Evolutionary conservation across 2,113 vertebrate genomes (phyloP).

Genomic region (Cyphotilapia sp.): DNA sequence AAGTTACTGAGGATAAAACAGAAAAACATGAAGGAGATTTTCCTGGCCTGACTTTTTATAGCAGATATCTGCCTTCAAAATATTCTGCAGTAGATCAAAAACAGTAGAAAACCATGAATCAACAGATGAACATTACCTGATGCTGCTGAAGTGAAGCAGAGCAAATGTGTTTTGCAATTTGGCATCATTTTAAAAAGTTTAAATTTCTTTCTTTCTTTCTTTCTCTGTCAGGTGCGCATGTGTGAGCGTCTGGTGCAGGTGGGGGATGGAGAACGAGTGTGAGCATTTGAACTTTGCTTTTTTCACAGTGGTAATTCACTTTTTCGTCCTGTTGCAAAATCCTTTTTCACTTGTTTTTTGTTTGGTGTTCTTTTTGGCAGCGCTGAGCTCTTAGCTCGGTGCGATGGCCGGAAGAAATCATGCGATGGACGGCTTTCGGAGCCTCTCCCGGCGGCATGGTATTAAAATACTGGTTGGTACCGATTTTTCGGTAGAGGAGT

Average conservation of each 20-base stretch:
- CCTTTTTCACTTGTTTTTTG: background rate
- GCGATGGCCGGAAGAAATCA: background rate
- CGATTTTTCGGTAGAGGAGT: background rate
- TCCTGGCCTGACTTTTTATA: no score
- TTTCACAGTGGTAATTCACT: background rate
- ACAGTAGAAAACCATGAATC: no score
- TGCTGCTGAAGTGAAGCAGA: no score
- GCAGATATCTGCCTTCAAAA: no score
- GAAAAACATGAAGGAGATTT: no score
- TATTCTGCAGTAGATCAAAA: no score
- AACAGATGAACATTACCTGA: no score
- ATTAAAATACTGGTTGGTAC: no score
- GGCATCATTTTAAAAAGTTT: no score
- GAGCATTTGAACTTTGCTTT: background rate
- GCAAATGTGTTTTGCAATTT: no score
- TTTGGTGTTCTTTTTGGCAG: background rate
- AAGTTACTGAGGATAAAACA: no score
- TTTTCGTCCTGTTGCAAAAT: background rate
- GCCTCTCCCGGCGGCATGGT: no score
- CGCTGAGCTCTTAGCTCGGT: background rate
- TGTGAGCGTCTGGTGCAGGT: rapidly evolving
- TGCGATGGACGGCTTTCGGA: background rate
- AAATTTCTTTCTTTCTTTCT: background rate
- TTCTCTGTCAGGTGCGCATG: rapidly evolving
- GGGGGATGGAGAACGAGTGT: background rate